A percentile compares a stretch with the other conserved stretches of the same genome.
Evolutionary conservation across 2,888 invertebrate species (phyloP).

Genomic region (Willowsia nigromaculata): DNA sequence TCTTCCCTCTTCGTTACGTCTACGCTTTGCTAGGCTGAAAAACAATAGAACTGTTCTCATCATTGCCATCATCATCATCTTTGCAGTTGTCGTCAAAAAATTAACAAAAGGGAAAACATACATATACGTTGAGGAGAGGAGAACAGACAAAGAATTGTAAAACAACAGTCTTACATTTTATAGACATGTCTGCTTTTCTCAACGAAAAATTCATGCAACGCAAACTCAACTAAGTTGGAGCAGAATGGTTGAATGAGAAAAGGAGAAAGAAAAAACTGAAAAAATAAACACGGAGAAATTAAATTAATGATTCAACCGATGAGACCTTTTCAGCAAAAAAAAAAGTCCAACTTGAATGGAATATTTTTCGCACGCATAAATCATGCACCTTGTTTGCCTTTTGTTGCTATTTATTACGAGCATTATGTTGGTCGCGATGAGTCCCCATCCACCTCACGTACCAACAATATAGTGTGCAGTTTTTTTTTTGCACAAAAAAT

Average conservation of each 20-base stretch:
- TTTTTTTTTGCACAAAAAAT: neutral
- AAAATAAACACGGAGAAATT: neutral
- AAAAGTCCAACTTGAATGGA: neutral
- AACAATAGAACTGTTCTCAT: conserved; percentile 37
- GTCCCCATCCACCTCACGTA: too few relatives aligned
- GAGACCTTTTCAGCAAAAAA: neutral
- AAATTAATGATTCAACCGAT: conserved; percentile 50
- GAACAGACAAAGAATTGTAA: neutral
- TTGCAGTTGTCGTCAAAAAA: conserved; percentile 33
- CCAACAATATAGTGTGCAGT: neutral
- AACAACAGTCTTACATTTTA: neutral
- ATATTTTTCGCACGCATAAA: neutral
- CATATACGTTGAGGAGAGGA: neutral
- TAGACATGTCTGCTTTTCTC: neutral
- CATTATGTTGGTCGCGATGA: neutral
- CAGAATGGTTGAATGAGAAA: conserved; percentile 13
- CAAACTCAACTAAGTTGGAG: neutral
- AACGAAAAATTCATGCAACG: neutral
- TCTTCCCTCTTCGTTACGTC: neutral
- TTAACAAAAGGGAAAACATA: conserved; percentile 10
- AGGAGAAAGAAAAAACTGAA: neutral
- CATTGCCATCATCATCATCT: neutral
- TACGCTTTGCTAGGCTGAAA: neutral
- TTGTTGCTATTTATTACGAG: neutral
- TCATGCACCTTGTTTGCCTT: neutral